Conservation (phyloP, 2,888 invertebrate species). For the Yponomeuta malinellus region DNA sequence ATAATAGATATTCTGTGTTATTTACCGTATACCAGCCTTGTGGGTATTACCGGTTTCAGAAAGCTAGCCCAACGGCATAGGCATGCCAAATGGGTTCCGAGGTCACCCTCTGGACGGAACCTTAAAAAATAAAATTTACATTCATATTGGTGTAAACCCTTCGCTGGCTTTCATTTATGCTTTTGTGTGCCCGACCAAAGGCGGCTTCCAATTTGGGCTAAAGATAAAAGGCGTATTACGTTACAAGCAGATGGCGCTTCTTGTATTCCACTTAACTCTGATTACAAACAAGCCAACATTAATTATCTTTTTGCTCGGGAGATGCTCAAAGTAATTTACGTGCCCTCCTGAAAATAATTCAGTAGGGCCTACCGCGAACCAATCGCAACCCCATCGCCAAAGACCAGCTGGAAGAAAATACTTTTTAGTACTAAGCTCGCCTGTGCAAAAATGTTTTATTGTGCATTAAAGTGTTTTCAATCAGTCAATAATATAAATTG, state of each 20-base stretch:
- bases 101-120: no score
- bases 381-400: background rate
- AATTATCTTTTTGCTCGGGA: conserved; percentile 61
- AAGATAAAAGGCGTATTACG: background rate
- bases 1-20: no score
- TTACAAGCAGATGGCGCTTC: background rate
- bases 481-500: no score
- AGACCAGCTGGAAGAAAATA: background rate
- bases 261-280: conserved; percentile 29
- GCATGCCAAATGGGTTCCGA: no score
- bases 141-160: background rate
- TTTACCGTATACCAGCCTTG: no score
- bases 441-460: no score
- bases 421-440: no score
- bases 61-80: no score
- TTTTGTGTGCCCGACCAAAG: background rate
- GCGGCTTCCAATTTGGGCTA: background rate
- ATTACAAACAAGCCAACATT: conserved; percentile 64
- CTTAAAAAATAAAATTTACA: no score
- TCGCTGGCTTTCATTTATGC: background rate
- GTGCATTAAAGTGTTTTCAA: no score
- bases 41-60: no score
- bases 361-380: background rate
- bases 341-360: conserved; percentile 20
- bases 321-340: conserved; percentile 59